Conservation (phyloP, 2,113 vertebrate genomes). For the Polyodon spathula region DNA sequence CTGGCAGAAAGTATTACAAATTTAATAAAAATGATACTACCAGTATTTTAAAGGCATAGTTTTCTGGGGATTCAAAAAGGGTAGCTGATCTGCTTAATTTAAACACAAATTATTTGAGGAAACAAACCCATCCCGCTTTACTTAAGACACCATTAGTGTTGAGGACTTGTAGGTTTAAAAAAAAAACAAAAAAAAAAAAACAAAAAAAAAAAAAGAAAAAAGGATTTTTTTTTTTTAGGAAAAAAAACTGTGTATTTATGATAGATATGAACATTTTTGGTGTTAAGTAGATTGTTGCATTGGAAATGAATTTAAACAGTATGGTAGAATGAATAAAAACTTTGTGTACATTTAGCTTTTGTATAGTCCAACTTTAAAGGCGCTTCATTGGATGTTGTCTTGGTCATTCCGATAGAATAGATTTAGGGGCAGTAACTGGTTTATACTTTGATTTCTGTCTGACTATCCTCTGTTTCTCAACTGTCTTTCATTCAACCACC, state of each 20-base stretch:
- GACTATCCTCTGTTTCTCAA: slow-evolving; percentile 47
- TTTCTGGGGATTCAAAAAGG: slow-evolving; percentile 88
- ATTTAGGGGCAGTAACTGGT: slow-evolving; percentile 80
- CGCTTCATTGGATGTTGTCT: slow-evolving; percentile 96
- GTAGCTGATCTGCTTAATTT: slow-evolving; percentile 77
- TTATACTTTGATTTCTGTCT: slow-evolving; percentile 72
- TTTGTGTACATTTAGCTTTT: slow-evolving; percentile 99
- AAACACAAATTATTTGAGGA: slow-evolving; percentile 67
- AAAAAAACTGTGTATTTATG: slow-evolving; percentile 94
- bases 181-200: slow-evolving; percentile 35
- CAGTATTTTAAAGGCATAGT: slow-evolving; percentile 77
- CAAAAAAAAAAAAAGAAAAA: no score
- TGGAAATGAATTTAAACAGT: slow-evolving; percentile 97
- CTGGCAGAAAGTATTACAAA: slow-evolving; percentile 75
- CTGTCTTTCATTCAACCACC: slow-evolving; percentile 55
- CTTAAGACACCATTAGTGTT: slow-evolving; percentile 78
- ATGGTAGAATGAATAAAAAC: slow-evolving; percentile 93
- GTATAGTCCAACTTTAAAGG: slow-evolving; percentile 93
- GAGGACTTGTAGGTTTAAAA: slow-evolving; percentile 76
- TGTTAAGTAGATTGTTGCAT: slow-evolving; percentile 98
- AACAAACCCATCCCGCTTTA: slow-evolving; percentile 72
- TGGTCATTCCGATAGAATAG: slow-evolving; percentile 96
- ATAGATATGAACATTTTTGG: slow-evolving; percentile 98
- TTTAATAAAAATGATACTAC: slow-evolving; percentile 36
- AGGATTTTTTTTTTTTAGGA: slow-evolving; percentile 67